phyloP scores from a whole-genome alignment of 2,888 invertebrate species.

The Petrolisthes manimaculis region DNA sequence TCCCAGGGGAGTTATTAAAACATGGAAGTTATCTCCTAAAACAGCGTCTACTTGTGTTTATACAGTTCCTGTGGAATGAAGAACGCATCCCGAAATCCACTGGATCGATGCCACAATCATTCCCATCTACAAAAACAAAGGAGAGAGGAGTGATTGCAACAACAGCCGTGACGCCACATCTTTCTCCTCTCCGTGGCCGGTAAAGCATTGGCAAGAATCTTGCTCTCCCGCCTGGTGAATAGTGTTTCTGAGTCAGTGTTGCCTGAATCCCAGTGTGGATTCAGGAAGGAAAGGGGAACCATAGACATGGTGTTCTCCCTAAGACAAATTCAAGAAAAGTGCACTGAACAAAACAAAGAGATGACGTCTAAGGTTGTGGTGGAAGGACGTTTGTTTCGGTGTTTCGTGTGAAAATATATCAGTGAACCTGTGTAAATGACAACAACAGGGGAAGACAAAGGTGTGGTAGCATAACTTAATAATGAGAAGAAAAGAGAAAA shows the following conservation, averaged over 20 bases:
- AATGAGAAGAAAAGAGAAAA: too few relatives aligned
- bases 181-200: background rate
- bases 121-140: background rate
- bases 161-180: background rate
- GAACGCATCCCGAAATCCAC: too few relatives aligned
- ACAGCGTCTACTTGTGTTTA: too few relatives aligned
- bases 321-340: conserved; percentile 15
- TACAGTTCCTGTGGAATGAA: too few relatives aligned
- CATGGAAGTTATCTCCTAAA: background rate
- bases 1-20: background rate
- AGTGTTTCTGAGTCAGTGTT: background rate
- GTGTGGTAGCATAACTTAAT: too few relatives aligned
- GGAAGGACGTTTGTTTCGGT: too few relatives aligned
- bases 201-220: background rate
- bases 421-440: too few relatives aligned
- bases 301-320: conserved; percentile 1
- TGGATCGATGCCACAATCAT: background rate
- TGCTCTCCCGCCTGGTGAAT: background rate
- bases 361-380: too few relatives aligned
- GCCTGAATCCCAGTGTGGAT: conserved; percentile 15
- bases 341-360: background rate
- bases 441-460: too few relatives aligned
- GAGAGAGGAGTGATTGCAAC: background rate
- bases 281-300: background rate
- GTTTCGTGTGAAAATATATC: too few relatives aligned